A percentile compares a stretch with the other conserved stretches of the same genome.
Conservation (phyloP, 2,797 vertebrate species). For the Hemitrygon akajei region DNA sequence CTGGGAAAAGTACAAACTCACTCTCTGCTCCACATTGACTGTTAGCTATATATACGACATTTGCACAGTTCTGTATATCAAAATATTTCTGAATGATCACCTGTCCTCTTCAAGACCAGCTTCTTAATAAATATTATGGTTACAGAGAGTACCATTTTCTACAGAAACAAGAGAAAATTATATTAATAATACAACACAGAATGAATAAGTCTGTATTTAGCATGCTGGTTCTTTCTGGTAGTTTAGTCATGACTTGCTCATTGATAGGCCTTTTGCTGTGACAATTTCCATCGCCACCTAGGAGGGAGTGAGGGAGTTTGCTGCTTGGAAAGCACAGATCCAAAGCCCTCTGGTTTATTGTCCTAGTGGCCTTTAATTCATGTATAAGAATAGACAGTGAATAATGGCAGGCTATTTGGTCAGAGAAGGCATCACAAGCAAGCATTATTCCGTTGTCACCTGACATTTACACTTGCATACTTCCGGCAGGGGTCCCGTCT, state of each 20-base stretch:
- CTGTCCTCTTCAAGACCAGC: background rate
- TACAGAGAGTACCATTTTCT: background rate
- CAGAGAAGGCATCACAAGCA: background rate
- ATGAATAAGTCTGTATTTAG: background rate
- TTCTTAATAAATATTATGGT: background rate
- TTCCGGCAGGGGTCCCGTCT: background rate
- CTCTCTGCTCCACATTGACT: too few relatives aligned
- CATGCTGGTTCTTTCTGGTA: background rate
- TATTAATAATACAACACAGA: background rate
- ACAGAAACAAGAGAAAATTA: background rate
- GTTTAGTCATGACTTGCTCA: background rate
- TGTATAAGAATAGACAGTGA: background rate
- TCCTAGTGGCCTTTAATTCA: background rate
- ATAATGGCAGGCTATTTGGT: conserved; percentile 2
- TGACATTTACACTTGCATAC: background rate
- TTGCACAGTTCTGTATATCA: too few relatives aligned
- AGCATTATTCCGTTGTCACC: background rate
- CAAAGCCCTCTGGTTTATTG: background rate
- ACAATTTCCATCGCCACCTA: background rate
- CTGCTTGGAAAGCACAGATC: background rate
- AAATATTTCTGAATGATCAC: background rate
- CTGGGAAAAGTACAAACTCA: too few relatives aligned
- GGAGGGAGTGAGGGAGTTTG: too few relatives aligned
- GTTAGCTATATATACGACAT: too few relatives aligned
- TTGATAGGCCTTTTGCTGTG: background rate